These are phyloP conservation scores for Hoplostethus mediterraneus DNA, from an alignment of 2,797 vertebrate species.

Conservation along the genomic window DNA sequence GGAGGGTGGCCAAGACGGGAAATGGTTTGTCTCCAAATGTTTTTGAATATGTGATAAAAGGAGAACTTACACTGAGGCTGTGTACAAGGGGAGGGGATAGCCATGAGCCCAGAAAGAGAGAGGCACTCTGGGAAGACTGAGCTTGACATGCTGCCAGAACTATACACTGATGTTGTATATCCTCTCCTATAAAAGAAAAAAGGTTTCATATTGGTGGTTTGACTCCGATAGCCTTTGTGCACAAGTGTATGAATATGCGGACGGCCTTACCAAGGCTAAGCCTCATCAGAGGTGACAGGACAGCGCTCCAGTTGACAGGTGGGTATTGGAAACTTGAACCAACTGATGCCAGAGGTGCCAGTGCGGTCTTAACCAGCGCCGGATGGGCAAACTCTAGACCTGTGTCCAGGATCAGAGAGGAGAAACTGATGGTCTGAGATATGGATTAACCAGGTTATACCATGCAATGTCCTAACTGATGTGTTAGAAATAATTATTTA, in stretches of 20 bases:
- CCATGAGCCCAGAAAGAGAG: constrained; percentile 93
- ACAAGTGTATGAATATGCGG: background rate
- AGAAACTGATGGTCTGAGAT: background rate
- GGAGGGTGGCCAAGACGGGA: too few species aligned
- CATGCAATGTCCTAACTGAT: background rate
- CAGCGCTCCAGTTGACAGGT: constrained; percentile 92
- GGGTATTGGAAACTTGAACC: constrained; percentile 91
- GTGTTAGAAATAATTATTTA: too few species aligned
- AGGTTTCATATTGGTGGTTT: rapidly evolving
- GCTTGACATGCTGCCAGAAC: constrained; percentile 88
- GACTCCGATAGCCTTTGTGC: background rate
- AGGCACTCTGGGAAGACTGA: constrained; percentile 92
- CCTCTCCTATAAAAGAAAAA: constrained; percentile 84
- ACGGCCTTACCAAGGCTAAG: constrained; percentile 77
- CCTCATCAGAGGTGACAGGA: constrained; percentile 94
- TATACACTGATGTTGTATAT: constrained; percentile 91
- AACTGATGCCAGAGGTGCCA: constrained; percentile 85
- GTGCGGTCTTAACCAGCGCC: constrained; percentile 83
- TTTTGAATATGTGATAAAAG: background rate
- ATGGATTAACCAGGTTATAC: background rate
- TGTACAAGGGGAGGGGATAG: constrained; percentile 90
- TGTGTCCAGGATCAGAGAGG: constrained; percentile 50
- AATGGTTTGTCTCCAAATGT: too few species aligned
- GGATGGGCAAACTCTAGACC: constrained; percentile 87
- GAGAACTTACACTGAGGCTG: constrained; percentile 88